A percentile compares a stretch with the other conserved stretches of the same genome.
Conservation (phyloP, 2,113 vertebrate genomes). For the Casuarius casuarius region DNA sequence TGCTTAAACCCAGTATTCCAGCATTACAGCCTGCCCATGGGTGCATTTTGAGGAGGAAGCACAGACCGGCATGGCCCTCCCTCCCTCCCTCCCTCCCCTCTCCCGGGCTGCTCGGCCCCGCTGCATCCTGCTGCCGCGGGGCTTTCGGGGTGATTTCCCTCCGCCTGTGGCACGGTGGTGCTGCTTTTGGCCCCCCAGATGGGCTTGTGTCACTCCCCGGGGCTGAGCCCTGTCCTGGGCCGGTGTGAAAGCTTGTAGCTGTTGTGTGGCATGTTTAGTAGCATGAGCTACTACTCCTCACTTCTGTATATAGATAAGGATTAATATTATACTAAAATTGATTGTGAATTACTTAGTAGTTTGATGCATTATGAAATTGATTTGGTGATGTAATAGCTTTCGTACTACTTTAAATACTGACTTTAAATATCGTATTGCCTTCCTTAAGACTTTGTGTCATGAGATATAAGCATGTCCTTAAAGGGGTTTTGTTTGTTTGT, state of each 20-base stretch:
- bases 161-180: neutral
- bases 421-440: neutral
- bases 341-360: neutral
- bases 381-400: neutral
- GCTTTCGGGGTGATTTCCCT: too few relatives aligned
- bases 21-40: neutral
- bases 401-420: neutral
- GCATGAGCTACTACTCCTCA: neutral
- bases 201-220: neutral
- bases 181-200: neutral
- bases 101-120: too few relatives aligned
- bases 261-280: neutral
- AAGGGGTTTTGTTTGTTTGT: neutral
- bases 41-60: neutral
- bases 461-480: neutral
- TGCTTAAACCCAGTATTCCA: neutral
- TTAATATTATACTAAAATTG: neutral
- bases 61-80: too few relatives aligned
- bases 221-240: neutral
- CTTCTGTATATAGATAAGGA: neutral
- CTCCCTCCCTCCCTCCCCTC: too few relatives aligned
- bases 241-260: neutral
- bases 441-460: neutral
- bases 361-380: slow-evolving; percentile 6
- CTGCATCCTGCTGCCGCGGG: too few relatives aligned